Conservation (phyloP, 2,113 vertebrate genomes). For the Condylura cristata region DNA sequence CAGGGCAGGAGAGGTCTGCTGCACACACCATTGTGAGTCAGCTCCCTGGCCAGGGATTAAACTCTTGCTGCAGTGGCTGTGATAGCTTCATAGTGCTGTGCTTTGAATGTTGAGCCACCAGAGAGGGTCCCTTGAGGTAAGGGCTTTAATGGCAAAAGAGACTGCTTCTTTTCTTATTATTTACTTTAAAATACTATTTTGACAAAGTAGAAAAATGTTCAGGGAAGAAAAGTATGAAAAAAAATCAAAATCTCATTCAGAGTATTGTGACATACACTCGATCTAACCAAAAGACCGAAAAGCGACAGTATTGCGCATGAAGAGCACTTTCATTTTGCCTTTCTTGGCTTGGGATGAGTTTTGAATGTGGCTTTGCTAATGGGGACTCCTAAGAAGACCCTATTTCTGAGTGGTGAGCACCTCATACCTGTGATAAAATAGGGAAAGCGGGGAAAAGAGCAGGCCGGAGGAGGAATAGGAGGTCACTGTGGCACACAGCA, state of each 20-base stretch:
- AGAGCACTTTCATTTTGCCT: neutral
- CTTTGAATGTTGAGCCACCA: too few species aligned
- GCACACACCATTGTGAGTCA: too few species aligned
- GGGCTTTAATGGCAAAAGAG: neutral
- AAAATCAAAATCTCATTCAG: neutral
- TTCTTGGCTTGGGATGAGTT: neutral
- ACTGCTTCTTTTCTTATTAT: neutral
- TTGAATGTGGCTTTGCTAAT: neutral
- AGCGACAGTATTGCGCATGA: neutral
- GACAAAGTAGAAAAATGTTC: neutral
- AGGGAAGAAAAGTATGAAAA: neutral
- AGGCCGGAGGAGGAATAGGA: too few species aligned
- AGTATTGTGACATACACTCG: neutral
- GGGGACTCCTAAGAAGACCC: neutral
- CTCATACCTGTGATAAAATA: neutral
- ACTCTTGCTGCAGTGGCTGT: too few species aligned
- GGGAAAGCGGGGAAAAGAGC: too few species aligned
- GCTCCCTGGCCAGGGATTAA: too few species aligned
- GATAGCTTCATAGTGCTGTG: too few species aligned
- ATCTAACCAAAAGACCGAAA: too few species aligned
- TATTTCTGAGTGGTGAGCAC: neutral
- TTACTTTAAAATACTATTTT: neutral
- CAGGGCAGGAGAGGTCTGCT: too few species aligned
- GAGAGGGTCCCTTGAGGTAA: too few species aligned
- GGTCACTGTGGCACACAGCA: too few species aligned